Evolutionary conservation across 2,888 invertebrate species (phyloP).

Genomic region (Orthosia cruda): DNA sequence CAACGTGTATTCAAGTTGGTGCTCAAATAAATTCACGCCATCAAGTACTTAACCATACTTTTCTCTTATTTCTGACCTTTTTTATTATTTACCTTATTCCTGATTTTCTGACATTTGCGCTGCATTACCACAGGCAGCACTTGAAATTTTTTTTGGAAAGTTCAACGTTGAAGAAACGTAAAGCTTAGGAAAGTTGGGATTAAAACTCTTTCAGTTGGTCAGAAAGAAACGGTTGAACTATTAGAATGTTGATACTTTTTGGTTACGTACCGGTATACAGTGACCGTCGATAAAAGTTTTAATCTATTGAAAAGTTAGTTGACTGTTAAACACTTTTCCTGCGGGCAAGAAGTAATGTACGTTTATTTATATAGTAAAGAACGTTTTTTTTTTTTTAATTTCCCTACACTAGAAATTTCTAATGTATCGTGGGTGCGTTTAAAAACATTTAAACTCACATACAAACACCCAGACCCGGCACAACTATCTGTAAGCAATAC

Average conservation of each 20-base stretch:
- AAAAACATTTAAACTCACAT: too few relatives aligned
- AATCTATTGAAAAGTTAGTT: constrained; percentile 10
- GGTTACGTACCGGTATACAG: neutral
- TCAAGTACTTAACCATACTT: constrained; percentile 20
- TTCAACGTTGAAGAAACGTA: constrained; percentile 19
- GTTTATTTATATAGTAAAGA: neutral
- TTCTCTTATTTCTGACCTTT: constrained; percentile 42
- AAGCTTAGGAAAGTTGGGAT: constrained; percentile 46
- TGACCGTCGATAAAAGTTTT: constrained; percentile 19
- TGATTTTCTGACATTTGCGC: too few relatives aligned
- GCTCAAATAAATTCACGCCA: constrained; percentile 12
- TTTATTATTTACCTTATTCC: too few relatives aligned
- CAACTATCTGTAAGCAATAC: too few relatives aligned
- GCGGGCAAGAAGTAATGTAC: neutral
- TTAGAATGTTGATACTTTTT: constrained; percentile 32
- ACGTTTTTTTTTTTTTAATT: too few relatives aligned
- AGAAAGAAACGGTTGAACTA: constrained; percentile 20
- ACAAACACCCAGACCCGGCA: too few relatives aligned
- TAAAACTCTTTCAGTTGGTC: constrained; percentile 29
- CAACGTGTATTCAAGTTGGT: neutral
- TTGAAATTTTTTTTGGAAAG: constrained; percentile 42
- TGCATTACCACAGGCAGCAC: constrained; percentile 44
- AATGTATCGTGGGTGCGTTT: too few relatives aligned
- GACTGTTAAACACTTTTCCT: constrained; percentile 5
- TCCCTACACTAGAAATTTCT: too few relatives aligned